These are phyloP conservation scores for Phrynosoma platyrhinos DNA, from an alignment of 2,113 vertebrate species.

Conservation along the genomic window DNA sequence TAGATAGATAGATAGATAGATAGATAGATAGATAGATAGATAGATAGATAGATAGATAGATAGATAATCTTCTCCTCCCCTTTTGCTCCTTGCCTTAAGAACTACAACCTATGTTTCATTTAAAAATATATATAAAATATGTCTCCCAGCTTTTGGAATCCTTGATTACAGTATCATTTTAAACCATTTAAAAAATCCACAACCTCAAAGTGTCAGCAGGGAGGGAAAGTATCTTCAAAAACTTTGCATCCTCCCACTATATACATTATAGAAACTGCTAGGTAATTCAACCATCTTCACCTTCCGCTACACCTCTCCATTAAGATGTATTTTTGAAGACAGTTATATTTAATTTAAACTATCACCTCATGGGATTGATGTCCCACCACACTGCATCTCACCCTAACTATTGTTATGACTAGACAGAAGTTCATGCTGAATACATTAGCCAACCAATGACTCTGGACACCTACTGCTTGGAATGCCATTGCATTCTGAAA, in stretches of 20 bases:
- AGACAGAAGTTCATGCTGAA: conserved; percentile 80
- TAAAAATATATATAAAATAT: no score
- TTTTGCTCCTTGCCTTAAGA: no score
- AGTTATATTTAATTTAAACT: conserved; percentile 45
- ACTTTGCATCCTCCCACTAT: conserved; percentile 70
- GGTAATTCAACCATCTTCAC: conserved; percentile 46
- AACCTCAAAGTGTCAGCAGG: background rate
- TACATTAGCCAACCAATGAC: conserved; percentile 79
- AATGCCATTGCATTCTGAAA: conserved; percentile 75
- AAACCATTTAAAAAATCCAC: no score
- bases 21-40: no score
- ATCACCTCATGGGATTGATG: conserved; percentile 46
- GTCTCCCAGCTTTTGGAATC: no score
- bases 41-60: no score
- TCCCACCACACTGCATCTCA: background rate
- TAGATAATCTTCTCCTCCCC: no score
- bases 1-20: no score
- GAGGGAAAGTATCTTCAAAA: conserved; percentile 60
- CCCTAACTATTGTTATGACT: conserved; percentile 79
- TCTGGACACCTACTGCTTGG: conserved; percentile 80
- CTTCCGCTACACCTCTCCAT: conserved; percentile 53
- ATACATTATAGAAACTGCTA: conserved; percentile 54
- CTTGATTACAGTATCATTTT: no score
- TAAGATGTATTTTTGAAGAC: conserved; percentile 56
- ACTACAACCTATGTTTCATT: no score